Percentiles rank a stretch among this genome's conserved stretches.
These are phyloP conservation scores for Lycocorax pyrrhopterus DNA, from an alignment of 2,113 vertebrate species.

Conservation along the genomic window DNA sequence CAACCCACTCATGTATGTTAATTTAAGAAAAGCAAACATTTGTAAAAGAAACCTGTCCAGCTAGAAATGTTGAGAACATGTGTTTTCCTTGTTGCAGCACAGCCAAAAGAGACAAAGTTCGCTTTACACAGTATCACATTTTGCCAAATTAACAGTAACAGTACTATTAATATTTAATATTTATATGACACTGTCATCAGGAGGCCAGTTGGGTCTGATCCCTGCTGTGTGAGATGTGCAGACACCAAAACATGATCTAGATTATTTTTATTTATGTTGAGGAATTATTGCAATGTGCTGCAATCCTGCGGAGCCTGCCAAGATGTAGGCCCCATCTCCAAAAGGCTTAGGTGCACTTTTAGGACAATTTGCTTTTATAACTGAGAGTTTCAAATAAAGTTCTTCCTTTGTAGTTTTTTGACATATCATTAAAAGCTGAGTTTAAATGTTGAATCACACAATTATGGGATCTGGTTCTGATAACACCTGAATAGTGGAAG, in stretches of 20 bases:
- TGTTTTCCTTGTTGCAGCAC: constrained; percentile 3
- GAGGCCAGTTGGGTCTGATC: neutral
- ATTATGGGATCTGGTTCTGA: neutral
- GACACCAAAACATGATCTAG: neutral
- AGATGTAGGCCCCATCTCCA: neutral
- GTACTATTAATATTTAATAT: constrained; percentile 32
- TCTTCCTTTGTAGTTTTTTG: neutral
- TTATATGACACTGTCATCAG: constrained; percentile 12
- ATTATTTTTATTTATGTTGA: neutral
- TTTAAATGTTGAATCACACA: neutral
- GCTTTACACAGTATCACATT: neutral
- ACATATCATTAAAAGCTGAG: neutral
- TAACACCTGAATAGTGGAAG: neutral
- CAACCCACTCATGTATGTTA: neutral
- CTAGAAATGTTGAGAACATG: constrained; percentile 26
- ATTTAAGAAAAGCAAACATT: constrained; percentile 41
- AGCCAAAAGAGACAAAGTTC: constrained; percentile 36
- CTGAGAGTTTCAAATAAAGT: neutral
- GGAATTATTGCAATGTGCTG: neutral
- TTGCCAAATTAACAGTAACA: constrained; percentile 44
- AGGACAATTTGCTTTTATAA: neutral
- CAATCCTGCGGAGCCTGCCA: neutral
- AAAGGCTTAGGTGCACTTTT: neutral
- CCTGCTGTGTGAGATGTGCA: neutral
- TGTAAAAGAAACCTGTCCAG: neutral